Evolutionary conservation across 2,888 invertebrate genomes (phyloP).

Genomic region (Podotricha telesiphe): DNA sequence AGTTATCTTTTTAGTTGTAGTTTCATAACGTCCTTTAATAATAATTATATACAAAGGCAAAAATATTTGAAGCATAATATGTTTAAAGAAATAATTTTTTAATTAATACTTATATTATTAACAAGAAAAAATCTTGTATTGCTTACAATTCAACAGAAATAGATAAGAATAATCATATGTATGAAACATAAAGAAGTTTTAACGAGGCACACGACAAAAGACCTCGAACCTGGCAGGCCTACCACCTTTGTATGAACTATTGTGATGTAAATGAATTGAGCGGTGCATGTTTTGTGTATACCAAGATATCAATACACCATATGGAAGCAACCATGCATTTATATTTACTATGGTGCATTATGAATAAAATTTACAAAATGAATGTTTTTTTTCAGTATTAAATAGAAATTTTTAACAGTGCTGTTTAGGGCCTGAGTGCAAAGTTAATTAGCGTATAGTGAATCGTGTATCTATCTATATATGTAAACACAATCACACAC

Average conservation of each 20-base stretch:
- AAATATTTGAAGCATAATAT: too few relatives aligned
- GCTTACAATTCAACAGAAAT: not conserved
- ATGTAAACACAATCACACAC: too few relatives aligned
- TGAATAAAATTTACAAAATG: too few relatives aligned
- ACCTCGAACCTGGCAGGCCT: slow-evolving; percentile 81
- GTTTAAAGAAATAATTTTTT: not conserved
- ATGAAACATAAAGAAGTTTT: slow-evolving; percentile 41
- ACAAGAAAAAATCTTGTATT: not conserved
- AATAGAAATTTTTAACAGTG: too few relatives aligned
- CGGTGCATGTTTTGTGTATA: slow-evolving; percentile 48
- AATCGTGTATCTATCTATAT: too few relatives aligned
- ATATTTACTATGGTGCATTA: too few relatives aligned
- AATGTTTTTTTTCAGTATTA: too few relatives aligned
- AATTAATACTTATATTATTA: not conserved
- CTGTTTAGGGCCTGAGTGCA: not conserved
- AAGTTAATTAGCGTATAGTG: too few relatives aligned
- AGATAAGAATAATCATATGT: slow-evolving; percentile 17
- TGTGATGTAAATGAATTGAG: slow-evolving; percentile 75
- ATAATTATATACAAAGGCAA: too few relatives aligned
- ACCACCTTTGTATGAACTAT: slow-evolving; percentile 73
- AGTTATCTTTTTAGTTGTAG: slow-evolving; percentile 13
- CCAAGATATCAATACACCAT: slow-evolving; percentile 19
- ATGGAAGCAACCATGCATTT: slow-evolving; percentile 9
- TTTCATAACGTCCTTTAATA: not conserved
- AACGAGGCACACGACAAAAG: slow-evolving; percentile 56